These are phyloP conservation scores for Brienomyrus brachyistius DNA, from an alignment of 2,113 vertebrate genomes.

Conservation along the genomic window DNA sequence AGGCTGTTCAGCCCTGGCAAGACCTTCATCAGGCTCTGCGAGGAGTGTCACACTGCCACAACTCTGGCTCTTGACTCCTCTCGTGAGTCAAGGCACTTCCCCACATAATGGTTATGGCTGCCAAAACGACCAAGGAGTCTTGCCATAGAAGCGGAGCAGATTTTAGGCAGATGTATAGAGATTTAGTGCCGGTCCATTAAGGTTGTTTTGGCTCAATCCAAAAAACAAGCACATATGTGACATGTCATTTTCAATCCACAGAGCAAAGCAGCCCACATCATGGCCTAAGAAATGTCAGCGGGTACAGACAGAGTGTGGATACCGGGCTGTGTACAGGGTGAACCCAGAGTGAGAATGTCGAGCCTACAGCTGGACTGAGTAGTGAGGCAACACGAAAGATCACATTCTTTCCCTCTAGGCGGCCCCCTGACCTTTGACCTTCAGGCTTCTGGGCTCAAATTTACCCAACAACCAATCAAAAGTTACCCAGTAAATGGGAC, in stretches of 20 bases:
- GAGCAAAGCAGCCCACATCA: constrained; percentile 47
- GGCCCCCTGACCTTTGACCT: background rate
- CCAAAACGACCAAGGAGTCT: background rate
- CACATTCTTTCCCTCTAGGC: background rate
- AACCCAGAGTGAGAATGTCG: constrained; percentile 41
- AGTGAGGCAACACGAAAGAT: background rate
- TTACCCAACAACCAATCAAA: background rate
- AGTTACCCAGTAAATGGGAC: background rate
- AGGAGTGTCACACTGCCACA: constrained; percentile 36
- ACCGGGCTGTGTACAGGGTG: constrained; percentile 43
- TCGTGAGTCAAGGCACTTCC: constrained; percentile 24
- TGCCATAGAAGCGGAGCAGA: background rate
- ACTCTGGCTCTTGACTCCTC: constrained; percentile 30
- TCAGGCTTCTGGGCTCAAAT: background rate
- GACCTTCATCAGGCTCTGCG: constrained; percentile 32
- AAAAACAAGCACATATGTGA: background rate
- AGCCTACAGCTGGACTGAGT: constrained; percentile 57
- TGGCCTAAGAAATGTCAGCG: constrained; percentile 48
- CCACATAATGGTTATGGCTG: background rate
- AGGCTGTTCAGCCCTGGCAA: constrained; percentile 29
- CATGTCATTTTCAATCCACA: background rate
- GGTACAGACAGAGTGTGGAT: constrained; percentile 41
- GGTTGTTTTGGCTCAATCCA: background rate
- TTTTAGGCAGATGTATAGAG: background rate
- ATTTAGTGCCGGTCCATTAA: background rate